These are phyloP conservation scores for Itoplectis maculator DNA, from an alignment of 2,888 invertebrate genomes.

Conservation along the genomic window DNA sequence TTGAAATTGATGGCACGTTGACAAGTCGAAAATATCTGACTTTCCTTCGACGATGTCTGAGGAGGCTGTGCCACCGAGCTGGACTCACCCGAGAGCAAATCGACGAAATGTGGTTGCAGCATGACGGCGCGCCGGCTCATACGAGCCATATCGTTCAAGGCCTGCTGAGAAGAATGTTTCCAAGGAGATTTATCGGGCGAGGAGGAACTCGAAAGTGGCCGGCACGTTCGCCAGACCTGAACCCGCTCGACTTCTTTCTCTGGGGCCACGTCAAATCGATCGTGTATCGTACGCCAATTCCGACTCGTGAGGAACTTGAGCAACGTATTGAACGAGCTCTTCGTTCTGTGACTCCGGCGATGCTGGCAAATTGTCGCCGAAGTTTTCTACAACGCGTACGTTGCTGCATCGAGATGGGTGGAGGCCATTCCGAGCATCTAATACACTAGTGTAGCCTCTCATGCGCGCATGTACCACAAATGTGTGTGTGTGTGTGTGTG, in stretches of 20 bases:
- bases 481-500: no score
- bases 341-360: background rate
- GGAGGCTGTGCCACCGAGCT: background rate
- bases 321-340: background rate
- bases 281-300: background rate
- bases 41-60: constrained; percentile 7
- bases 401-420: constrained; percentile 40
- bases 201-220: constrained; percentile 36
- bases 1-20: constrained; percentile 25
- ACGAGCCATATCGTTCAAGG: background rate
- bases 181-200: constrained; percentile 3
- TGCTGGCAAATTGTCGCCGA: background rate
- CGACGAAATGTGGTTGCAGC: constrained; percentile 25
- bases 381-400: constrained; percentile 10
- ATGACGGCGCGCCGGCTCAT: constrained; percentile 33
- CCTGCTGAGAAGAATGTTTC: background rate
- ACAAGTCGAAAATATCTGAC: constrained; percentile 1
- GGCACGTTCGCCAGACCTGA: constrained; percentile 33
- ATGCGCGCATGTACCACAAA: no score
- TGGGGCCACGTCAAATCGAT: constrained; percentile 38
- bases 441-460: background rate
- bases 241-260: constrained; percentile 35
- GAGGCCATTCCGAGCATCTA: constrained; percentile 26
- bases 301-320: background rate
- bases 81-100: background rate